A percentile compares a stretch with the other conserved stretches of the same genome.
These are phyloP conservation scores for Chymomyza amoena DNA, from an alignment of 2,888 invertebrate genomes.

Conservation along the genomic window DNA sequence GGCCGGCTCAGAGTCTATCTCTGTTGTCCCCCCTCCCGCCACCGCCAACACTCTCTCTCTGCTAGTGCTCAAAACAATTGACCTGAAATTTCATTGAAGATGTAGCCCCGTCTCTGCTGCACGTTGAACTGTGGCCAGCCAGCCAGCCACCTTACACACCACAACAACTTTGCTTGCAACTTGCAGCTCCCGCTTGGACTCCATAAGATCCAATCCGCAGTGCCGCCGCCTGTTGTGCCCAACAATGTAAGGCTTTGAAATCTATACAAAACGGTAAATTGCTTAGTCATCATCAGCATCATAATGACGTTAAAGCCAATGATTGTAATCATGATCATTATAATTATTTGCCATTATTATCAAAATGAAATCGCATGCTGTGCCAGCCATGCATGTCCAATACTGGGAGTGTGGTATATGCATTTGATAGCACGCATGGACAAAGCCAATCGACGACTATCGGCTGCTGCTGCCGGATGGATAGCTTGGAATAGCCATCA, in stretches of 20 bases:
- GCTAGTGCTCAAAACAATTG: slow-evolving; percentile 66
- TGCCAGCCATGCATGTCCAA: slow-evolving; percentile 29
- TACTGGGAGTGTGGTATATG: slow-evolving; percentile 2
- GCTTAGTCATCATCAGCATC: slow-evolving; percentile 56
- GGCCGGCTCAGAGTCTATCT: slow-evolving; percentile 10
- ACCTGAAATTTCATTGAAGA: slow-evolving; percentile 72
- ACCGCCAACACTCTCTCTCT: slow-evolving; percentile 22
- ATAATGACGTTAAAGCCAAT: slow-evolving; percentile 32
- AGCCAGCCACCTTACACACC: slow-evolving; percentile 36
- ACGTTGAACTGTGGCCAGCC: slow-evolving; percentile 45
- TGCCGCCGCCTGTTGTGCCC: neutral
- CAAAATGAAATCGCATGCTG: slow-evolving; percentile 71
- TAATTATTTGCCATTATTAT: slow-evolving; percentile 73
- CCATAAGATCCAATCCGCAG: neutral
- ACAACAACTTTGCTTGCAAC: neutral
- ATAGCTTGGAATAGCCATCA: neutral
- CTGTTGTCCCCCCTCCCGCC: slow-evolving; percentile 15
- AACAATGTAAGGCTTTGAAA: slow-evolving; percentile 46
- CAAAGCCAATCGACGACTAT: slow-evolving; percentile 24
- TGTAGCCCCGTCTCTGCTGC: slow-evolving; percentile 35
- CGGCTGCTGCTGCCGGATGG: neutral
- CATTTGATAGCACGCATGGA: slow-evolving; percentile 23
- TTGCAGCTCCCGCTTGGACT: slow-evolving; percentile 3
- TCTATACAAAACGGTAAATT: slow-evolving; percentile 70
- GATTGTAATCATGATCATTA: slow-evolving; percentile 74